These are phyloP conservation scores for Pterophyllum scalare DNA, from an alignment of 2,113 vertebrate species.

Conservation along the genomic window DNA sequence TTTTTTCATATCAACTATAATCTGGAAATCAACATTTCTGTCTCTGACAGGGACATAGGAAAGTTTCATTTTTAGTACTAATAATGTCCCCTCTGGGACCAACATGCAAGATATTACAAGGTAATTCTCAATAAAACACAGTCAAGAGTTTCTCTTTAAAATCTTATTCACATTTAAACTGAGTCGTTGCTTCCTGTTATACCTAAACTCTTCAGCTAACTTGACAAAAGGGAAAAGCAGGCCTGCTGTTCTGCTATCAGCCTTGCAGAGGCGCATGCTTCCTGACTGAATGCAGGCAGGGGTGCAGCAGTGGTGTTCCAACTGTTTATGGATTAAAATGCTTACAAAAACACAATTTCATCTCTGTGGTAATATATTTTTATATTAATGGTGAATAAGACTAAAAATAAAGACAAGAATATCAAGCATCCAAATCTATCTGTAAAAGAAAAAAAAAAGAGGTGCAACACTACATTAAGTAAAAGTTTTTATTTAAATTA, in stretches of 20 bases:
- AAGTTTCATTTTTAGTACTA: background rate
- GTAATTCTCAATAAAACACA: background rate
- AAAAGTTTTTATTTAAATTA: constrained; percentile 80
- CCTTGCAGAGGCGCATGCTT: constrained; percentile 45
- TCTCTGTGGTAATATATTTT: background rate
- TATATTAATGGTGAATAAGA: too few species aligned
- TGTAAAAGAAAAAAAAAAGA: background rate
- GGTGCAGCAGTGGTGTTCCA: background rate
- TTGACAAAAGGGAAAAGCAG: constrained; percentile 25
- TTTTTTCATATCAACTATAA: background rate
- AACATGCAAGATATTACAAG: background rate
- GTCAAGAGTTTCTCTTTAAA: background rate
- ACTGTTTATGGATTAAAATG: background rate
- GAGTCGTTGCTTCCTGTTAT: background rate
- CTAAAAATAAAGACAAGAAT: too few species aligned
- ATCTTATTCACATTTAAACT: too few species aligned
- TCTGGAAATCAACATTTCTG: background rate
- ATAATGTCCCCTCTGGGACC: too few species aligned
- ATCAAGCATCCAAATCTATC: background rate
- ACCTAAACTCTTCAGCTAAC: background rate
- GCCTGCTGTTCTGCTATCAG: constrained; percentile 18
- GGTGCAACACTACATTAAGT: constrained; percentile 37
- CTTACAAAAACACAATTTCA: background rate
- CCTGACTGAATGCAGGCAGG: background rate
- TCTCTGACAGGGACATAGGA: background rate